Conservation (phyloP, 2,113 vertebrate genomes). For the Lutjanus erythropterus region DNA sequence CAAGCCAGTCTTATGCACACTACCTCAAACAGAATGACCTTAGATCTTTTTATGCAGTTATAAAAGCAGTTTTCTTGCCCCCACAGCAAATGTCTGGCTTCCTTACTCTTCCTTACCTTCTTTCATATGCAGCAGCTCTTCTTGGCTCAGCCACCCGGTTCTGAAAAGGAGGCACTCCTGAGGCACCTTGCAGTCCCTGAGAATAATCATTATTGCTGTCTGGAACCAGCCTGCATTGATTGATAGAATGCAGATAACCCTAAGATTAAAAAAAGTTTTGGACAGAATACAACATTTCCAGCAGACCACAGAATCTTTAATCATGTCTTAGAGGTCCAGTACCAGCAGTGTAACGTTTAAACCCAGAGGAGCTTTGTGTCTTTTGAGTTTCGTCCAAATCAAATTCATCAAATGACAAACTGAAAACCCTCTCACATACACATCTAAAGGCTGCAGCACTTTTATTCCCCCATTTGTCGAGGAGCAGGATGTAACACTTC, state of each 20-base stretch:
- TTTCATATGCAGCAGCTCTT: background rate
- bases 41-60: background rate
- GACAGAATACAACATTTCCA: constrained; percentile 1
- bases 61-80: background rate
- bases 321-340: background rate
- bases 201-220: background rate
- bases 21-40: too few species aligned
- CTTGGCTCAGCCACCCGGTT: background rate
- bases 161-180: background rate
- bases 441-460: constrained; percentile 9
- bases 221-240: constrained; percentile 25
- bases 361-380: background rate
- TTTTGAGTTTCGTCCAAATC: background rate
- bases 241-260: constrained; percentile 4
- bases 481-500: constrained; percentile 12
- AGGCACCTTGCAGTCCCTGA: background rate
- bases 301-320: constrained; percentile 20
- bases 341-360: background rate
- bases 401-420: constrained; percentile 7
- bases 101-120: background rate
- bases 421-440: background rate
- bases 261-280: constrained; percentile 18
- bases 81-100: background rate
- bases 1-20: too few species aligned
- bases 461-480: constrained; percentile 12